These are phyloP conservation scores for Anorthoa munda DNA, from an alignment of 2,888 invertebrate species.

Conservation along the genomic window DNA sequence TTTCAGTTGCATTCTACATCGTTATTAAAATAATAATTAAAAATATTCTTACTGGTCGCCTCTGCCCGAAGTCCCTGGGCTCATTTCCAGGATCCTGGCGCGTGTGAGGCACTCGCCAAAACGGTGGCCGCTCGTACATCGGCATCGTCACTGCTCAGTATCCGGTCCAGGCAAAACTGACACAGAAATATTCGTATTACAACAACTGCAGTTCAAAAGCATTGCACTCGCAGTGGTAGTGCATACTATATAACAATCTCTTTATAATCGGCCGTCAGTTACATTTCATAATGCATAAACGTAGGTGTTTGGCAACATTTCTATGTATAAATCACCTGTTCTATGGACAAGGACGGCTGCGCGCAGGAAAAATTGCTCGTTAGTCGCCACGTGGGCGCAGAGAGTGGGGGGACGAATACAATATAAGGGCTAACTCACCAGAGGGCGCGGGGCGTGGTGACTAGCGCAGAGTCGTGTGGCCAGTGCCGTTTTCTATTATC, in stretches of 20 bases:
- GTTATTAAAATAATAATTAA: constrained; percentile 21
- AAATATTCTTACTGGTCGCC: constrained; percentile 73
- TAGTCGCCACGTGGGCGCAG: constrained; percentile 70
- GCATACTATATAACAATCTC: constrained; percentile 58
- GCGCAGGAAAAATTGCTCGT: constrained; percentile 64
- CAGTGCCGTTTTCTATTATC: constrained; percentile 85
- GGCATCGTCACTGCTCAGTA: constrained; percentile 82
- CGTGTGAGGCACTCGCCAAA: constrained; percentile 91
- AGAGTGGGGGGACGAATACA: constrained; percentile 67
- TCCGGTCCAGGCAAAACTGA: constrained; percentile 66
- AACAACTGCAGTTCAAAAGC: constrained; percentile 40
- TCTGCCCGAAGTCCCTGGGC: constrained; percentile 77
- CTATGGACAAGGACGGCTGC: constrained; percentile 74
- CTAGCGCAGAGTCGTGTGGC: constrained; percentile 77
- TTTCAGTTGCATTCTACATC: not conserved
- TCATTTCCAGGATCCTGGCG: constrained; percentile 86
- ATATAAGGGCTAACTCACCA: constrained; percentile 82
- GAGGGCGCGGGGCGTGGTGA: constrained; percentile 82
- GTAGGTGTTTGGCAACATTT: constrained; percentile 82
- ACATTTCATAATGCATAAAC: constrained; percentile 66
- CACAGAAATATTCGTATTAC: constrained; percentile 63
- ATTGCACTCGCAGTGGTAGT: constrained; percentile 51
- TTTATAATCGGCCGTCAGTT: constrained; percentile 53
- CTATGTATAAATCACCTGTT: constrained; percentile 78
- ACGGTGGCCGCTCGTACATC: constrained; percentile 91